A percentile compares a stretch with the other conserved stretches of the same genome.
Evolutionary conservation across 2,888 invertebrate genomes (phyloP).

Genomic region (Scaptomyza flava): DNA sequence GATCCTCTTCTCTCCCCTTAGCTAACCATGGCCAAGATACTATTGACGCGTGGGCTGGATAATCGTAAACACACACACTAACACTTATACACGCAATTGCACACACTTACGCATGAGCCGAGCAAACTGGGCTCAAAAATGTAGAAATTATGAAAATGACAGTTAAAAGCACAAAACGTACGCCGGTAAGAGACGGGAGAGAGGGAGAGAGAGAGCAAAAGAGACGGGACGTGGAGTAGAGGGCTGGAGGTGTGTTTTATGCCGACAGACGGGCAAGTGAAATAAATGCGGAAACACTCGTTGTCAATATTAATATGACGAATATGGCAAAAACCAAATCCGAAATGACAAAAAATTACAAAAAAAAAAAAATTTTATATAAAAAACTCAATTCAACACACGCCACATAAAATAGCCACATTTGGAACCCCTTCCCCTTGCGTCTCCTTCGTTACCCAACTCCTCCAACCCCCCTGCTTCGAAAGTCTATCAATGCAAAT

Average conservation of each 20-base stretch:
- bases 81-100: not conserved
- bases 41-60: conserved; percentile 75
- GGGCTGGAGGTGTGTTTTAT: conserved; percentile 14
- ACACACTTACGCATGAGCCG: conserved; percentile 18
- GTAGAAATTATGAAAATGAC: conserved; percentile 81
- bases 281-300: conserved; percentile 81
- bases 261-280: conserved; percentile 67
- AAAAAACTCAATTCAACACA: conserved; percentile 75
- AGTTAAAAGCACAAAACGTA: conserved; percentile 76
- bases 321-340: conserved; percentile 81
- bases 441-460: too few relatives aligned
- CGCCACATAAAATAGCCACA: conserved; percentile 76
- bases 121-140: conserved; percentile 72
- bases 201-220: not conserved
- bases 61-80: conserved; percentile 57
- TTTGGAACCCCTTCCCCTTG: conserved; percentile 21
- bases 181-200: conserved; percentile 8
- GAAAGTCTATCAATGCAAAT: conserved; percentile 58
- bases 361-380: conserved; percentile 20
- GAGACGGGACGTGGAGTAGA: not conserved
- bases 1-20: not conserved
- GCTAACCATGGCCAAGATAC: conserved; percentile 15
- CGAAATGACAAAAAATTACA: conserved; percentile 38
- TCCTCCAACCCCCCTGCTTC: not conserved
- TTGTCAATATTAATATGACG: conserved; percentile 81